phyloP scores from a whole-genome alignment of 2,113 vertebrate genomes.

The Albula glossodonta region DNA sequence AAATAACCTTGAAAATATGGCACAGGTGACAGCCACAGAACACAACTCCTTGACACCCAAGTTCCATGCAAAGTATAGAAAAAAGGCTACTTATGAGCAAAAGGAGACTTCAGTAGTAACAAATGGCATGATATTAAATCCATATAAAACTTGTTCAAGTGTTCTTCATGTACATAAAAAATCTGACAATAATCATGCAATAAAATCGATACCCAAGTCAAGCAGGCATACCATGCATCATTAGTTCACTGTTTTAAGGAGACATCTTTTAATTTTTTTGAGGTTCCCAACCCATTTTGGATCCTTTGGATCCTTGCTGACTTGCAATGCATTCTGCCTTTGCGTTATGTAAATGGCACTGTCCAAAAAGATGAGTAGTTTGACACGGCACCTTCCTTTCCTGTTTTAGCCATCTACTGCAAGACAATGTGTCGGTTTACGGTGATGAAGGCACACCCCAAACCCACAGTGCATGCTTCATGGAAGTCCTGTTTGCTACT shows the following conservation, averaged over 20 bases:
- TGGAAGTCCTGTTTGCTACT: slow-evolving; percentile 73
- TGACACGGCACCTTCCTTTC: slow-evolving; percentile 36
- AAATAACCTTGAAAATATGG: slow-evolving; percentile 69
- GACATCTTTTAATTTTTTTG: slow-evolving; percentile 47
- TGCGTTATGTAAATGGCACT: slow-evolving; percentile 46
- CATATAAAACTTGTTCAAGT: slow-evolving; percentile 89
- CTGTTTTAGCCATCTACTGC: slow-evolving; percentile 36
- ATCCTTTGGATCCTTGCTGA: slow-evolving; percentile 25
- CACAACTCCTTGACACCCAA: slow-evolving; percentile 64
- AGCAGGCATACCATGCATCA: slow-evolving; percentile 79
- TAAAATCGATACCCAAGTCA: slow-evolving; percentile 71
- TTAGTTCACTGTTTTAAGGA: slow-evolving; percentile 60
- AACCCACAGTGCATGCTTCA: slow-evolving; percentile 54
- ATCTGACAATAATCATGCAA: slow-evolving; percentile 86
- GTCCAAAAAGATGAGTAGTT: slow-evolving; percentile 44
- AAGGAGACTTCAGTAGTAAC: slow-evolving; percentile 80
- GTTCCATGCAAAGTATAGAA: slow-evolving; percentile 78
- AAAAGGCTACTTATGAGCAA: slow-evolving; percentile 68
- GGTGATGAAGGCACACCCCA: slow-evolving; percentile 42
- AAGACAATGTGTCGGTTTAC: slow-evolving; percentile 42
- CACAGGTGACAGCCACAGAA: slow-evolving; percentile 63
- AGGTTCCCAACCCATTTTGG: slow-evolving; percentile 48
- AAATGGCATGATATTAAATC: slow-evolving; percentile 83
- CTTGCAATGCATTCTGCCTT: slow-evolving; percentile 29
- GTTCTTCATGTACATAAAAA: slow-evolving; percentile 68